Evolutionary conservation across 1,140 invertebrate species (phyloP).

Genomic region (Drosophila kurseongensis): DNA sequence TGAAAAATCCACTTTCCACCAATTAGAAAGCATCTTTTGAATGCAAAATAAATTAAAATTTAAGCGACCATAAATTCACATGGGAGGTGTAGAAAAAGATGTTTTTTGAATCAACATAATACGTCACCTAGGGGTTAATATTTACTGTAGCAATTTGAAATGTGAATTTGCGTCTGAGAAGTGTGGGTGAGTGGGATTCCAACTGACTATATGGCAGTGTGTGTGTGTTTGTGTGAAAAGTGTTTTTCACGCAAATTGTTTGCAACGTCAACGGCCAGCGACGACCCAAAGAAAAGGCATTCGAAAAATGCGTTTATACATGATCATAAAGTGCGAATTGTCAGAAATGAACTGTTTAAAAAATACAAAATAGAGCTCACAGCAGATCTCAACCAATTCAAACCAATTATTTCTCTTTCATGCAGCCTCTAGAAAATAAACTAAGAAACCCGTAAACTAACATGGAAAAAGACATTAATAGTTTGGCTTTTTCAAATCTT

Average conservation of each 20-base stretch:
- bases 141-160: slow-evolving; percentile 28
- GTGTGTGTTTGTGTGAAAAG: slow-evolving; percentile 22
- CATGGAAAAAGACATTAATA: too few relatives aligned
- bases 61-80: slow-evolving; percentile 20
- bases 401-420: too few relatives aligned
- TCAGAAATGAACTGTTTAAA: too few relatives aligned
- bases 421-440: too few relatives aligned
- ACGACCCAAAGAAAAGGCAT: slow-evolving; percentile 33
- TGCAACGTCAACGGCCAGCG: slow-evolving; percentile 55
- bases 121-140: slow-evolving; percentile 23
- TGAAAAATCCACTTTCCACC: neutral
- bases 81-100: slow-evolving; percentile 7
- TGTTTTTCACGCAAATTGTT: slow-evolving; percentile 70
- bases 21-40: slow-evolving; percentile 7
- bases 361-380: too few relatives aligned
- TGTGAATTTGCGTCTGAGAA: slow-evolving; percentile 2
- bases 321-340: neutral
- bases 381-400: too few relatives aligned
- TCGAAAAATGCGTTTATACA: slow-evolving; percentile 27
- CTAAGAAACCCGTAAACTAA: too few relatives aligned
- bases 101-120: slow-evolving; percentile 18
- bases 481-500: too few relatives aligned
- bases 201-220: slow-evolving; percentile 8
- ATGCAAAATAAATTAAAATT: slow-evolving; percentile 16
- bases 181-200: slow-evolving; percentile 33